Evolutionary conservation across 2,797 vertebrate genomes (phyloP), one percentile per base, ranked within the genome.

Genomic region (Enteromius unitaeniatus): DNA sequence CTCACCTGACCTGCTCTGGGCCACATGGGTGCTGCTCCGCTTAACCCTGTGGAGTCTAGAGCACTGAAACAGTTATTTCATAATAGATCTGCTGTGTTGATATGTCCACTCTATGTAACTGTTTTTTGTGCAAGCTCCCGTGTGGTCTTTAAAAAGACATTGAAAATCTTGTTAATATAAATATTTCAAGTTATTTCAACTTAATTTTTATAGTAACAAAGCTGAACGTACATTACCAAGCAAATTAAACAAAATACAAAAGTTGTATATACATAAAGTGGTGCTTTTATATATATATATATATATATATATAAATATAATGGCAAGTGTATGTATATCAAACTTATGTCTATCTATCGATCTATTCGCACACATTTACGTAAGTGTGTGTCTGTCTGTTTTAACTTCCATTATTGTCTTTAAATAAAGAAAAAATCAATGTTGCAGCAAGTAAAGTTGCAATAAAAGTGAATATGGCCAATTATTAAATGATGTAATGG

Each of bases 1-100:
- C 23, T 79, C 42, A 45, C 78, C 84, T 73, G 68, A 86, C 69
- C 60, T 87, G 79, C 80, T 76, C 65, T 70, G 81, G 75, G 60
- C 76, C 19, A 28, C 53, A 55, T 70, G 77, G 53, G 55, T 68
- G 65, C 45, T 64, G n/a, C 47, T 58, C 10, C 13, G 42, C 19
- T 80, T 85, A 79, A 82, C n/a, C 84, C 62, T 37, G 68, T 40
- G 31, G 37, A 45, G 31, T 40, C 26, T 49, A 17, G 21, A n/a
- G 11, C 17, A 67, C 4, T 65, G 10, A 10, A 67, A 37, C 1
- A 3, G 28, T 42, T 28, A 73, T 21, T 73, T 49, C 49, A 19
- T 28, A 6, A 45, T 70, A 26, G 1, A 15, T 45, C 21, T 45
- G n/a, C 1, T 6, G 8, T 45, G 23, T 23, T 69, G 67, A 42